phyloP scores from a whole-genome alignment of 2,797 vertebrate genomes.

The Fundulus diaphanus region DNA sequence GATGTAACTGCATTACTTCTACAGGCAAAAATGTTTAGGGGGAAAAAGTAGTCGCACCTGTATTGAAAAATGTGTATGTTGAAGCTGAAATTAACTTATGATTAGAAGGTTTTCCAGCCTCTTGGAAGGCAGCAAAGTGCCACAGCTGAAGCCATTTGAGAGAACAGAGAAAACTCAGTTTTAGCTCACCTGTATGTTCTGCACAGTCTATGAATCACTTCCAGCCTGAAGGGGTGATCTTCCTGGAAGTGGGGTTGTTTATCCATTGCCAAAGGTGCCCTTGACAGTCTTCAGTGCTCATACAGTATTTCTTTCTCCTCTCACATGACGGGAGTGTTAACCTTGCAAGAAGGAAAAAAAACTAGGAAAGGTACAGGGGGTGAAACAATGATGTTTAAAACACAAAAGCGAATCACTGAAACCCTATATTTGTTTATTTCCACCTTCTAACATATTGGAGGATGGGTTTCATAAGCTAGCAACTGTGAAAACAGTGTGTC shows the following conservation, averaged over 20 bases:
- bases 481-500: conserved; percentile 10
- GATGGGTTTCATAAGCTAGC: conserved; percentile 9
- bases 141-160: conserved; percentile 46
- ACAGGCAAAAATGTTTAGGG: neutral
- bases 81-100: conserved; percentile 1
- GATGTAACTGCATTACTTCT: neutral
- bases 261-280: conserved; percentile 75
- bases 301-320: conserved; percentile 63
- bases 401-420: conserved; percentile 10
- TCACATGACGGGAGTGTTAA: conserved; percentile 42
- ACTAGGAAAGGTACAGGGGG: conserved; percentile 4
- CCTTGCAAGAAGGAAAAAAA: conserved; percentile 31
- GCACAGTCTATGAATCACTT: conserved; percentile 61
- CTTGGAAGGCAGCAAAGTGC: conserved; percentile 47
- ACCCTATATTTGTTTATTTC: neutral
- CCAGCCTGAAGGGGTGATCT: conserved; percentile 56
- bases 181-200: conserved; percentile 57
- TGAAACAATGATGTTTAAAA: conserved; percentile 33
- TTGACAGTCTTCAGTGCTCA: conserved; percentile 61
- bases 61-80: neutral
- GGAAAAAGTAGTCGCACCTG: neutral
- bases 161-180: conserved; percentile 41
- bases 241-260: conserved; percentile 64
- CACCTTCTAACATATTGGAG: conserved; percentile 9
- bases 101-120: conserved; percentile 8